Percentiles rank a stretch among this genome's conserved stretches.
phyloP scores from a whole-genome alignment of 2,888 invertebrate genomes.

The Melieria omissa region DNA sequence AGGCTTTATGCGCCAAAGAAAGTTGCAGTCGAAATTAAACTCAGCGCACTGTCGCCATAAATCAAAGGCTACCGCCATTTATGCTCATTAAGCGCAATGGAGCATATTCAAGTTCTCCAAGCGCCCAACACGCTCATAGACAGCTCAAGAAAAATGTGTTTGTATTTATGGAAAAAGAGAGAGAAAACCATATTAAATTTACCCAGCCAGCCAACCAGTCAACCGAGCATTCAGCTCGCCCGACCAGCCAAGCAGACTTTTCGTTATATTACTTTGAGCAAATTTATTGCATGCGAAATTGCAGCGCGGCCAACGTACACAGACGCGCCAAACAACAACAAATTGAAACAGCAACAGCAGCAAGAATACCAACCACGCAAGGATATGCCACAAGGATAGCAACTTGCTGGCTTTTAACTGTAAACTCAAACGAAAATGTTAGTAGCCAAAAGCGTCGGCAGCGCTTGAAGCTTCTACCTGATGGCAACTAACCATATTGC shows the following conservation, averaged over 20 bases:
- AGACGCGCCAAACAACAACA: conserved; percentile 6
- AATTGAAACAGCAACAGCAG: conserved; percentile 7
- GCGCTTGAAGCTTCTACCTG: background rate
- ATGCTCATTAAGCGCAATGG: too few species aligned
- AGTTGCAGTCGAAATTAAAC: too few species aligned
- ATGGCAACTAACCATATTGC: conserved; percentile 13
- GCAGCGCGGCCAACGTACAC: background rate
- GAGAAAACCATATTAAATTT: conserved; percentile 21
- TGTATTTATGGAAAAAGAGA: too few species aligned
- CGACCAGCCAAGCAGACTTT: conserved; percentile 22
- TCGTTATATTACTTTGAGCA: conserved; percentile 33
- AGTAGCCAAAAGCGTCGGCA: background rate
- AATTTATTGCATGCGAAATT: conserved; percentile 34
- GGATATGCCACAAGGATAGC: conserved; percentile 18
- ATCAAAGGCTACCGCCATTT: too few species aligned
- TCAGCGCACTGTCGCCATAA: too few species aligned
- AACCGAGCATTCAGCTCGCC: background rate
- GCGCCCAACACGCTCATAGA: too few species aligned
- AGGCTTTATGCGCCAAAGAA: too few species aligned
- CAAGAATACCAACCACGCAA: background rate
- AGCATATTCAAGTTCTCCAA: too few species aligned
- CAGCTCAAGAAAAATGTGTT: too few species aligned
- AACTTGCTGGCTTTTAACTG: conserved; percentile 14
- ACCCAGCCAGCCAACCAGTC: conserved; percentile 16
- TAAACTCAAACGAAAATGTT: conserved; percentile 12